Base-by-base conservation (phyloP, 2,797 vertebrate genomes). In the Choloepus didactylus region DNA sequence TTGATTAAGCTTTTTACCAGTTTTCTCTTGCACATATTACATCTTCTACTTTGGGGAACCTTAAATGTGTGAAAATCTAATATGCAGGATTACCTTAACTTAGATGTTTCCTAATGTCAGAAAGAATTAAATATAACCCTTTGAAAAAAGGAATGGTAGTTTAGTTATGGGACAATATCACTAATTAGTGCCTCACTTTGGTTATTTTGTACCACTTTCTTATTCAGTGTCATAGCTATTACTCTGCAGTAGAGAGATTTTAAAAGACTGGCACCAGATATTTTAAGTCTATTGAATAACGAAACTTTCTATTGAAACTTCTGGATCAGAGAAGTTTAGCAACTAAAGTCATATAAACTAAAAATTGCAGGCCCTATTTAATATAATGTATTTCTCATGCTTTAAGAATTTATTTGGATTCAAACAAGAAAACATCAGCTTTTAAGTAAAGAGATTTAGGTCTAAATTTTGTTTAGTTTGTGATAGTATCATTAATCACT, bases 371-470 rank as follows among this genome's bases (percentile, higher is more conserved):
- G 12, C 35, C 18, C 18, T 95, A 54, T 73, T 83, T 81, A 91
- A 77, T 92, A 69, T 79, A 95, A 94, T 38, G 3, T 44, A 93
- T 92, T 95, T 95, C 96, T 92, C 56, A 87, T 82, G 46, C 31
- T 35, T 93, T 95, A 89, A 84, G 73, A 16, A 95, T 62, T 95
- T 51, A 93, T 94, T 95, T 94, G 9, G 2, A 96, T 86, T 97
- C 41, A 84, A 73, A 59, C 44, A 95, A 93, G 31, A 14, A 97
- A 98, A 97, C 23, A 95, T 41, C 51, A 92, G 35, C 11, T 87
- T 96, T 96, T 96, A 95, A 97, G 97, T 94, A 97, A 96, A 95
- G 25, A 18, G 31, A 96, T 94, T 93, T 93, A 91, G 11, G 79
- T 96, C 87, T 83, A 81, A 75, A 93, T 86, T 97, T 70, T 89